Percentiles rank a stretch among this genome's conserved stretches.
Evolutionary conservation across 2,797 vertebrate genomes (phyloP).

Genomic region (Simalia tracyae): DNA sequence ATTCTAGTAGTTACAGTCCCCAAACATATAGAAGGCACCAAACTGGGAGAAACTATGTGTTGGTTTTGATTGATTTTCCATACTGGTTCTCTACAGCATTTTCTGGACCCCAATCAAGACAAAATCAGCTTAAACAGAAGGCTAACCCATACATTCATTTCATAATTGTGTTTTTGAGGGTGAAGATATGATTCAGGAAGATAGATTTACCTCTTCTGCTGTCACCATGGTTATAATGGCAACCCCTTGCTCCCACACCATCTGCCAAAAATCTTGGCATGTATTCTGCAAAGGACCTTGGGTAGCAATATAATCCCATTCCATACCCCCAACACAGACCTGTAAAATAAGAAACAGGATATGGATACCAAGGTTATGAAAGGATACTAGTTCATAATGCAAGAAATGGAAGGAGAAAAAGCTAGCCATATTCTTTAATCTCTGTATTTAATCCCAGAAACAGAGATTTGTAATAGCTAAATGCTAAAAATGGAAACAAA

Average conservation of each 20-base stretch:
- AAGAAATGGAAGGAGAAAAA: not conserved
- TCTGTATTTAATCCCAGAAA: not conserved
- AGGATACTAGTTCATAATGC: not conserved
- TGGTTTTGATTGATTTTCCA: not conserved
- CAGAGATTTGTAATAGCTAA: not conserved
- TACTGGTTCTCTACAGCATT: not conserved
- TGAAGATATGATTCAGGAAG: not conserved
- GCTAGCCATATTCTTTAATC: not conserved
- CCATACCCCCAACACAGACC: constrained; percentile 86
- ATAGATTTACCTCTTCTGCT: constrained; percentile 85
- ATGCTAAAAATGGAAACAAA: not conserved
- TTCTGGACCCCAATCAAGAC: not conserved
- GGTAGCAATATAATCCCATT: constrained; percentile 95
- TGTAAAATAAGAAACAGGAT: constrained; percentile 57
- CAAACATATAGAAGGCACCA: not conserved
- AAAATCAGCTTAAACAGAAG: not conserved
- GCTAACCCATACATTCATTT: not conserved
- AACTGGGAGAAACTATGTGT: not conserved
- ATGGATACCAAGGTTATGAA: not conserved
- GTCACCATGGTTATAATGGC: constrained; percentile 98
- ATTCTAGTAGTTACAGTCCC: not conserved
- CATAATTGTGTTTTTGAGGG: not conserved
- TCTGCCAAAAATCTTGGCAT: constrained; percentile 98
- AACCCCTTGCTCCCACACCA: constrained; percentile 97
- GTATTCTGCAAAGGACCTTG: constrained; percentile 92